Evolutionary conservation across 2,797 vertebrate species (phyloP), one percentile per base, ranked within the genome.

Genomic region (Cuniculus paca): DNA sequence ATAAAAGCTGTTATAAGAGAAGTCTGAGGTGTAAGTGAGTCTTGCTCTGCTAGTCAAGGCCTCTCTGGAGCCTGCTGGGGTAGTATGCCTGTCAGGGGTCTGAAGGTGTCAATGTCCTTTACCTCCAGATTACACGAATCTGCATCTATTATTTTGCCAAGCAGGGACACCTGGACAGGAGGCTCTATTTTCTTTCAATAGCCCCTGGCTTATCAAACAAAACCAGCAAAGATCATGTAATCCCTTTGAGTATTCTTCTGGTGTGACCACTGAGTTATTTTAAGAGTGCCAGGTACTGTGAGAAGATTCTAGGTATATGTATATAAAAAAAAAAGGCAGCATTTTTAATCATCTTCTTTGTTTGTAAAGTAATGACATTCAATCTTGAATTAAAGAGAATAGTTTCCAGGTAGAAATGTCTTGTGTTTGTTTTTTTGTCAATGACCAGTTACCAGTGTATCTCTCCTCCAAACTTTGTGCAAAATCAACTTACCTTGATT

Each of bases 101-200:
- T 95, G 90, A 97, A 97, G 92, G 95, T 92, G 90, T 96, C 97
- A 97, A 97, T 95, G 83, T 96, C 97, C 95, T 96, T 93, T 95
- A 95, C 98, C 97, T 98, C 90, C 83, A 91, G 95, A 97, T 97
- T 94, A 96, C 96, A 96, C 98, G 91, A 97, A 97, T 98, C 98
- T 98, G 97, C 36, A 28, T 96, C 98, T 96, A 97, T 98, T 98
- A 98, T 98, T 96, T 98, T 95, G 95, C 97, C 96, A 97, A 97
- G 97, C 96, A 95, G 97, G 95, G 97, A 98, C 98, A 98, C 98
- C 98, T 98, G 98, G 98, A 96, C 42, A 39, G 95, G 95, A 97
- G 97, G 89, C 96, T 97, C 92, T 96, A 70, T 98, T 98, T 97
- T 98, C 97, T 97, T 97, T 98, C 93, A 97, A 61, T 98, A 96